Evolutionary conservation across 2,888 invertebrate species (phyloP).

Genomic region (Ormyrus labotus): DNA sequence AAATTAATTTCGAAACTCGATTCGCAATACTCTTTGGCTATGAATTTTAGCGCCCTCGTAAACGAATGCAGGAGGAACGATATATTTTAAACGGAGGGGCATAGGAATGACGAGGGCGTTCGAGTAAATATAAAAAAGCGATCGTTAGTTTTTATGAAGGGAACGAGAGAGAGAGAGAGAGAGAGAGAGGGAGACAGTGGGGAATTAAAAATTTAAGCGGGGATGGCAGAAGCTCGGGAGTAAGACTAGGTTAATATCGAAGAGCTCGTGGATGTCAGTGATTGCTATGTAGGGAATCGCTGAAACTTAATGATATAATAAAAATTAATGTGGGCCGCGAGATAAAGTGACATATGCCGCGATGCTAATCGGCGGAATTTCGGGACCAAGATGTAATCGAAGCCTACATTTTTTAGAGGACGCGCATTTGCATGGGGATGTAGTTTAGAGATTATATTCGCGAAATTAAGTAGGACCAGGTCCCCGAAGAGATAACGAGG

Average conservation of each 20-base stretch:
- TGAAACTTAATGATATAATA: slow-evolving; percentile 50
- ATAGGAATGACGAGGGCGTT: slow-evolving; percentile 17
- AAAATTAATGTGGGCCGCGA: slow-evolving; percentile 35
- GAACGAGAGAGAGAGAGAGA: not conserved
- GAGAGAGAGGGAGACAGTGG: not conserved
- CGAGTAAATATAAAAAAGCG: not conserved
- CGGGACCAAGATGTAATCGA: no score
- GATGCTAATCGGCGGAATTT: slow-evolving; percentile 21
- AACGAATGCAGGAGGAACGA: not conserved
- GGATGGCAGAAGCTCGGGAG: slow-evolving; percentile 18
- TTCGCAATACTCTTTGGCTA: no score
- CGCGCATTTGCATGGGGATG: no score
- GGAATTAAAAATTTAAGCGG: slow-evolving; percentile 41
- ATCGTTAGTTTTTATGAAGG: slow-evolving; percentile 29
- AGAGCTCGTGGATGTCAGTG: slow-evolving; percentile 8
- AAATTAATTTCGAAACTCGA: no score
- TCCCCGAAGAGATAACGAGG: no score
- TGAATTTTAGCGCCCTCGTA: no score
- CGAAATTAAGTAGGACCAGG: no score
- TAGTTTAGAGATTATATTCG: no score
- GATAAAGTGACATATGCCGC: slow-evolving; percentile 10
- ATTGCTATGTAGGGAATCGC: slow-evolving; percentile 39
- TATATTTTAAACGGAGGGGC: slow-evolving; percentile 1
- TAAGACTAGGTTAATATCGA: slow-evolving; percentile 40
- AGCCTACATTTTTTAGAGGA: no score